These are phyloP conservation scores for Rugalucina vietnamica DNA, from an alignment of 2,888 invertebrate species.

Conservation along the genomic window DNA sequence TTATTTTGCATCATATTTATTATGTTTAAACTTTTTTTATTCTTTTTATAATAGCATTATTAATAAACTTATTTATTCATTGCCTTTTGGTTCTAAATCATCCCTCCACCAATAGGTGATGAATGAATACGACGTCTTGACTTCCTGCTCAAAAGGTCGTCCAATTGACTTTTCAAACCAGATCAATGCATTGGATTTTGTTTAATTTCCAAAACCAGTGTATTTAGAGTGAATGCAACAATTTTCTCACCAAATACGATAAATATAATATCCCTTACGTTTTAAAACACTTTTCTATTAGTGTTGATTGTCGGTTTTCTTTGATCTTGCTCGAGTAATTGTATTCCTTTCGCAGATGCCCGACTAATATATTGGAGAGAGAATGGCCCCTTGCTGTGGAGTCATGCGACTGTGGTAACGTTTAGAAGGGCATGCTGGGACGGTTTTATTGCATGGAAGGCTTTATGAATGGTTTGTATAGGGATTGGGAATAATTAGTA, in stretches of 20 bases:
- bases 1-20: too few relatives aligned
- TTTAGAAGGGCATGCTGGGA: constrained; percentile 36
- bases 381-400: constrained; percentile 42
- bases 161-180: background rate
- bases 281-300: constrained; percentile 56
- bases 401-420: constrained; percentile 41
- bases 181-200: background rate
- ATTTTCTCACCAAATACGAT: constrained; percentile 52
- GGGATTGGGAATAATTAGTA: constrained; percentile 55
- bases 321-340: constrained; percentile 61
- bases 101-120: too few relatives aligned
- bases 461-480: constrained; percentile 10
- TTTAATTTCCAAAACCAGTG: constrained; percentile 12
- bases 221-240: constrained; percentile 45
- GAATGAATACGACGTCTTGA: too few relatives aligned
- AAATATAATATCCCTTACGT: constrained; percentile 68
- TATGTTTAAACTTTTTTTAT: too few relatives aligned
- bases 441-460: constrained; percentile 37
- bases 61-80: too few relatives aligned
- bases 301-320: constrained; percentile 55
- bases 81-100: too few relatives aligned
- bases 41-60: too few relatives aligned
- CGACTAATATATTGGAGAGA: constrained; percentile 46
- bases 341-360: constrained; percentile 61
- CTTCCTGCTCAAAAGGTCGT: background rate